These are phyloP conservation scores for Hystrix cristata DNA, from an alignment of 2,113 vertebrate species.

Conservation along the genomic window DNA sequence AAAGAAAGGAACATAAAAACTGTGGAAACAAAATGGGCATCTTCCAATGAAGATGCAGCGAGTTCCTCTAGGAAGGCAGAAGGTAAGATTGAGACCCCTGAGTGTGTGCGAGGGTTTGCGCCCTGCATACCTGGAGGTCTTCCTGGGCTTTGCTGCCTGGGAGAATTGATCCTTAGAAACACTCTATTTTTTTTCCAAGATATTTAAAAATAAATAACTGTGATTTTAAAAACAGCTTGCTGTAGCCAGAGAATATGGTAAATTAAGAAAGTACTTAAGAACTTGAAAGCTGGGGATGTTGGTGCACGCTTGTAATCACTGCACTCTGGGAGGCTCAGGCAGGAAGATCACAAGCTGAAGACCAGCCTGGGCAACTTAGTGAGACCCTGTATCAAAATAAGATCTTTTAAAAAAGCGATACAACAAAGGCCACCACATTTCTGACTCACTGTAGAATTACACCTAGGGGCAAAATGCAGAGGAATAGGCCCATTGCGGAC, in stretches of 20 bases:
- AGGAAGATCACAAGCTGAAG: background rate
- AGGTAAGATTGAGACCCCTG: background rate
- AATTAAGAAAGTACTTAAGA: conserved; percentile 13
- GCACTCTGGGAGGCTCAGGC: background rate
- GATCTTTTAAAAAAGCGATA: background rate
- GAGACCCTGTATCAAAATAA: background rate
- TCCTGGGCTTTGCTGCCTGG: background rate
- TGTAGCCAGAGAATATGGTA: background rate
- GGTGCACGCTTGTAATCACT: background rate
- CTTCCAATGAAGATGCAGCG: background rate
- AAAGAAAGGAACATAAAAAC: background rate
- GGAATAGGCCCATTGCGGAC: background rate
- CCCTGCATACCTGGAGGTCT: background rate
- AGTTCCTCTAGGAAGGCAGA: background rate
- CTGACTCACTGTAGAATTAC: conserved; percentile 8
- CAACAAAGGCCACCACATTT: background rate
- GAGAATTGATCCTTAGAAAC: background rate
- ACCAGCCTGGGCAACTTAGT: background rate
- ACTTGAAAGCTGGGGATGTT: background rate
- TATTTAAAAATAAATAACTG: background rate
- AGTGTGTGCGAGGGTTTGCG: background rate
- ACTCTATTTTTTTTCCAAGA: background rate
- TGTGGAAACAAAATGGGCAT: background rate
- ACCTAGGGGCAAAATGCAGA: background rate
- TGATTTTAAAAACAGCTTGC: background rate